These are phyloP conservation scores for Leptobrachium ailaonicum DNA, from an alignment of 2,113 vertebrate species.

Conservation along the genomic window DNA sequence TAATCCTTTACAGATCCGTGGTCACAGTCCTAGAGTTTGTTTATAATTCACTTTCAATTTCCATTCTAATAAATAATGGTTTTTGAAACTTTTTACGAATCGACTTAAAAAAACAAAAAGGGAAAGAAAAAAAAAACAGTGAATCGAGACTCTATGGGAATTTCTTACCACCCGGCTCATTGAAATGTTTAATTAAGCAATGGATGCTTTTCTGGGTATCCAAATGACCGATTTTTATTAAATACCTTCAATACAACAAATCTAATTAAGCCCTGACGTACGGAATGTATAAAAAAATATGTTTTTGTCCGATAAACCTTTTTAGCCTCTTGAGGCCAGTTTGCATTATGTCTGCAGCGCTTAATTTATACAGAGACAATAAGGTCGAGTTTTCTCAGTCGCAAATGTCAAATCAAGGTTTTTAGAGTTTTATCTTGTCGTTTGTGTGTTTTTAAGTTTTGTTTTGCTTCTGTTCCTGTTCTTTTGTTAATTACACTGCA, in stretches of 20 bases:
- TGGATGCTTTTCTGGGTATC: not conserved
- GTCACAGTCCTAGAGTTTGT: slow-evolving; percentile 40
- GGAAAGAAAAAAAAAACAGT: slow-evolving; percentile 10
- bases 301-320: not conserved
- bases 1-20: slow-evolving; percentile 46
- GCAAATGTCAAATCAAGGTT: too few species aligned
- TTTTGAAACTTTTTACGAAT: not conserved
- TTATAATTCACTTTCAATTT: slow-evolving; percentile 41
- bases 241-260: slow-evolving; percentile 20
- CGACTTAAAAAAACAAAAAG: not conserved
- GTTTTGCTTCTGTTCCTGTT: too few species aligned
- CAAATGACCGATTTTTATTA: slow-evolving; percentile 11
- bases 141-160: not conserved
- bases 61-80: slow-evolving; percentile 38
- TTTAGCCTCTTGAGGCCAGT: slow-evolving; percentile 9
- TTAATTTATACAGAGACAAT: not conserved
- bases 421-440: too few species aligned
- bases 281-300: not conserved
- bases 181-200: slow-evolving; percentile 36
- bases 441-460: too few species aligned
- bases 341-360: slow-evolving; percentile 18
- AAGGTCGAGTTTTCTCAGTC: too few species aligned
- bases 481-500: too few species aligned
- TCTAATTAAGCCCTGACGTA: slow-evolving; percentile 37
- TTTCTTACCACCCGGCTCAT: slow-evolving; percentile 11